Percentiles rank a stretch among this genome's conserved stretches.
Conservation (phyloP, 2,113 vertebrate genomes). For the Conger conger region DNA sequence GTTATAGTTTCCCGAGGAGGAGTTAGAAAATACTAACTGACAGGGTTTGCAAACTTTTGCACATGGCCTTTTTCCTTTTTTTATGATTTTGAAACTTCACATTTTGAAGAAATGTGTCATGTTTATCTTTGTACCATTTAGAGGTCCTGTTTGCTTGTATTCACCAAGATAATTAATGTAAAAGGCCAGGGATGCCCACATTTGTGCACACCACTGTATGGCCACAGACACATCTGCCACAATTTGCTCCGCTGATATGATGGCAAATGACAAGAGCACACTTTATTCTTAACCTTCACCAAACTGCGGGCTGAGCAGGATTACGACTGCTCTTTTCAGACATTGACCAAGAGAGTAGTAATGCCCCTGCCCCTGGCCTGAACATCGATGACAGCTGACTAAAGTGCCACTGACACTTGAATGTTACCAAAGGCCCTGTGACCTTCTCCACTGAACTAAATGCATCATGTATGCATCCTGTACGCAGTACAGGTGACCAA, state of each 20-base stretch:
- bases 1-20: too few relatives aligned
- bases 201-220: too few relatives aligned
- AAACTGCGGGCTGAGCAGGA: background rate
- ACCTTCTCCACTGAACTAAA: constrained; percentile 11
- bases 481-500: background rate
- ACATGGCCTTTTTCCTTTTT: too few relatives aligned
- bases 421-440: background rate
- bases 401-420: background rate
- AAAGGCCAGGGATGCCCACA: too few relatives aligned
- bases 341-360: background rate
- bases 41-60: too few relatives aligned
- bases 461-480: background rate
- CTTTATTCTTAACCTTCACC: background rate
- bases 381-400: background rate
- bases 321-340: background rate
- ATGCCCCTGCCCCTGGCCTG: background rate
- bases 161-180: too few relatives aligned
- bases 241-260: background rate
- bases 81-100: too few relatives aligned
- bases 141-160: too few relatives aligned
- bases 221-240: background rate
- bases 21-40: too few relatives aligned
- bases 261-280: background rate
- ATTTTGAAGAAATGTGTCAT: too few relatives aligned
- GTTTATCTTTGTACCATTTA: too few relatives aligned